phyloP scores from a whole-genome alignment of 2,113 vertebrate genomes.

The Pachyramphus minor region DNA sequence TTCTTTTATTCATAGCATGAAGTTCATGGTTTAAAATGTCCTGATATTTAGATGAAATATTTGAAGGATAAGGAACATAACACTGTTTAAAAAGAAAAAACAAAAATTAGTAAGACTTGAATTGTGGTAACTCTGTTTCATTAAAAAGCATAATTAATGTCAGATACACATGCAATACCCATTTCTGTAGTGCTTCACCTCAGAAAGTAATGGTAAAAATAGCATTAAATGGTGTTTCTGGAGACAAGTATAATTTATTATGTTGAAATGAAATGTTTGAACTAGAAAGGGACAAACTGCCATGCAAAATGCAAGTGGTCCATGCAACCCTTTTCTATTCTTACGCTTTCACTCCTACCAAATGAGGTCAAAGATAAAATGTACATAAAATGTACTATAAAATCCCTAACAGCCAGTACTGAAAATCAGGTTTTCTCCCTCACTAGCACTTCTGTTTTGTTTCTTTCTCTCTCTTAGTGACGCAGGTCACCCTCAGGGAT shows the following conservation, averaged over 20 bases:
- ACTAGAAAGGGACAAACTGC: not conserved
- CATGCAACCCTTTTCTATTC: not conserved
- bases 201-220: not conserved
- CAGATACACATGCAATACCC: not conserved
- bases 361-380: not conserved
- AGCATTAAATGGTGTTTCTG: not conserved
- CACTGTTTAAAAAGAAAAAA: not conserved
- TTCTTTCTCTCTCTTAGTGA: not conserved
- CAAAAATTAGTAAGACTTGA: not conserved
- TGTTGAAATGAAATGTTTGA: not conserved
- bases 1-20: not conserved
- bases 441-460: not conserved
- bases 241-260: not conserved
- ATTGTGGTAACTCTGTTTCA: not conserved
- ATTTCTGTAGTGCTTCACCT: not conserved
- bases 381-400: not conserved
- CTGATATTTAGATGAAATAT: not conserved
- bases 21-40: not conserved
- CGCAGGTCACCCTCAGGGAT: not conserved
- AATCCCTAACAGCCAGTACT: not conserved
- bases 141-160: not conserved
- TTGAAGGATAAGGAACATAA: not conserved
- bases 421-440: not conserved
- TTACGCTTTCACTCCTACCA: not conserved
- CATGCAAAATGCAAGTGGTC: not conserved